Percentiles rank a stretch among this genome's conserved stretches.
Conservation (phyloP, 2,888 invertebrate genomes). For the Drosophila barbarae region DNA sequence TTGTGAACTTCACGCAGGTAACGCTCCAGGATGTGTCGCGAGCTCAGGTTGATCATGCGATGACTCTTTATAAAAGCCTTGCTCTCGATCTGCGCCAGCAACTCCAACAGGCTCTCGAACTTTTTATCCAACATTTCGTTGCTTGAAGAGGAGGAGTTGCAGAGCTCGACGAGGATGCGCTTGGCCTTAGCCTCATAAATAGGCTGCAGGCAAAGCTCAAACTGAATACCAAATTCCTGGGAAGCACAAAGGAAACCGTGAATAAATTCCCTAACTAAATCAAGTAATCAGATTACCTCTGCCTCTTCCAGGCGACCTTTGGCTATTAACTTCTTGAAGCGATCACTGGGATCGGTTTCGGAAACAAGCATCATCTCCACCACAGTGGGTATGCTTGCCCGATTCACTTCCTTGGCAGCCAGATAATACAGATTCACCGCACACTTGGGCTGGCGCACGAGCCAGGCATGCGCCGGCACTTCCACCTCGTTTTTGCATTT, state of each 20-base stretch:
- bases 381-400: conserved; percentile 62
- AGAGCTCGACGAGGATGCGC: conserved; percentile 70
- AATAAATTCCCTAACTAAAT: not conserved
- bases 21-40: conserved; percentile 67
- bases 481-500: conserved; percentile 75
- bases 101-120: conserved; percentile 65
- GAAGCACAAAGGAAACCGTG: not conserved
- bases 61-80: conserved; percentile 76
- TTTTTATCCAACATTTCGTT: conserved; percentile 57
- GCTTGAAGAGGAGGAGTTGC: conserved; percentile 51
- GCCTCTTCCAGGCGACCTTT: conserved; percentile 79
- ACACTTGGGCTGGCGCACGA: conserved; percentile 77
- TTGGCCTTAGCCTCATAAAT: conserved; percentile 78
- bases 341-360: conserved; percentile 78
- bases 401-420: conserved; percentile 59
- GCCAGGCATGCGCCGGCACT: conserved; percentile 74
- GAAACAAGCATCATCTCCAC: conserved; percentile 78
- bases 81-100: conserved; percentile 72
- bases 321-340: conserved; percentile 78
- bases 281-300: conserved; percentile 63
- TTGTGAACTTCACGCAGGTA: conserved; percentile 73
- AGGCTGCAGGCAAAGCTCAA: conserved; percentile 77
- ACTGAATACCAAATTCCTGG: conserved; percentile 77
- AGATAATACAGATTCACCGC: conserved; percentile 79
- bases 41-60: conserved; percentile 74